Conservation (phyloP, 1,140 invertebrate species). For the Leptoteleia sp. region DNA sequence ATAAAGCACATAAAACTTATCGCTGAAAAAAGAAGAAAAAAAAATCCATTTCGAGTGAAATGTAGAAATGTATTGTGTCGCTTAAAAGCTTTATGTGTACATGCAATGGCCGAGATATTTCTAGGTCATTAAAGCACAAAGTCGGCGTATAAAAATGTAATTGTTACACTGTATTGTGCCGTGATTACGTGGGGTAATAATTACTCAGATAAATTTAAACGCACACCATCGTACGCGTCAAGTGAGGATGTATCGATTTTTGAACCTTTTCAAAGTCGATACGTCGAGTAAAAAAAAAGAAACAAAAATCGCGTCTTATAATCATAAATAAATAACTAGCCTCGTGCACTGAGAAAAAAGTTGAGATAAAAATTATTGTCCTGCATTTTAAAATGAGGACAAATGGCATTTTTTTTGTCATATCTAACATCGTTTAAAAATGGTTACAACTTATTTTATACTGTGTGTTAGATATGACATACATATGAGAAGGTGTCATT, state of each 20-base stretch:
- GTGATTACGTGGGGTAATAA: constrained; percentile 43
- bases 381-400: no score
- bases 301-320: no score
- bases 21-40: constrained; percentile 36
- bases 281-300: no score
- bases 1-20: constrained; percentile 18
- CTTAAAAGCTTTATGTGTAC: constrained; percentile 44
- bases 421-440: no score
- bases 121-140: constrained; percentile 59
- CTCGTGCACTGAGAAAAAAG: no score
- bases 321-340: no score
- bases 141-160: constrained; percentile 51
- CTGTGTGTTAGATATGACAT: no score
- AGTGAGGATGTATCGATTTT: constrained; percentile 24
- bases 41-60: constrained; percentile 42
- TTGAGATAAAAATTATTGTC: no score
- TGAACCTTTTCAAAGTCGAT: not conserved
- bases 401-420: no score
- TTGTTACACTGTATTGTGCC: constrained; percentile 42
- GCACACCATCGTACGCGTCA: not conserved
- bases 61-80: constrained; percentile 37
- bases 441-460: no score
- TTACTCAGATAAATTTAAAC: constrained; percentile 35
- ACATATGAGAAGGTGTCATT: no score
- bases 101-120: constrained; percentile 55